A percentile compares a stretch with the other conserved stretches of the same genome.
phyloP scores from a whole-genome alignment of 2,797 vertebrate genomes.

The Phoebastria nigripes region DNA sequence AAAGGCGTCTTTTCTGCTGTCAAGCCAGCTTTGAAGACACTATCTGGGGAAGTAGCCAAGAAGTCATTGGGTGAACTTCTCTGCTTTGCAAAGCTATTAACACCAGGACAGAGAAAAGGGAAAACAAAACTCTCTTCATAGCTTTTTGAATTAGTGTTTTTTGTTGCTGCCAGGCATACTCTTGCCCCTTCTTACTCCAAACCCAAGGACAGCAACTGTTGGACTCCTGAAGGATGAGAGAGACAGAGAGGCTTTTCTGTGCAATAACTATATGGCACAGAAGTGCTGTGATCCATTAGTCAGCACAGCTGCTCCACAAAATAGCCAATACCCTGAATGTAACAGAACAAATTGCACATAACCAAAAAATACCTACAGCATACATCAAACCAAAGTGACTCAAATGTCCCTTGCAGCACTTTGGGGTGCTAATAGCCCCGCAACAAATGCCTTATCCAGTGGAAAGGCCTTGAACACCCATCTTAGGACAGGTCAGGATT shows the following conservation, averaged over 20 bases:
- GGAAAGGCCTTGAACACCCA: constrained; percentile 50
- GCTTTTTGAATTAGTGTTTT: constrained; percentile 52
- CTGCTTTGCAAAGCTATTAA: constrained; percentile 45
- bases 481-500: not conserved
- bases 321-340: constrained; percentile 50
- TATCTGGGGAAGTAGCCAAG: constrained; percentile 48
- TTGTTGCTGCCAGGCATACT: constrained; percentile 35
- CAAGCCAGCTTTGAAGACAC: constrained; percentile 17
- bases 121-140: constrained; percentile 57
- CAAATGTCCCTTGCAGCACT: constrained; percentile 16
- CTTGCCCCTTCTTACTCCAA: constrained; percentile 32
- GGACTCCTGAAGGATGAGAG: constrained; percentile 47
- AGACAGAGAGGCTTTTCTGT: constrained; percentile 55
- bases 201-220: constrained; percentile 56
- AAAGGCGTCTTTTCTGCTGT: constrained; percentile 13
- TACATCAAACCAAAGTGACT: constrained; percentile 60
- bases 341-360: constrained; percentile 68
- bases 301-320: constrained; percentile 55
- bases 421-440: constrained; percentile 39
- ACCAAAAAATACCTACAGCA: constrained; percentile 64
- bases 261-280: constrained; percentile 49
- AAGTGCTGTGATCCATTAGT: constrained; percentile 63
- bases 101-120: constrained; percentile 5
- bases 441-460: constrained; percentile 19
- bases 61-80: constrained; percentile 41